Conservation (phyloP, 2,113 vertebrate species). For the Junco hyemalis region DNA sequence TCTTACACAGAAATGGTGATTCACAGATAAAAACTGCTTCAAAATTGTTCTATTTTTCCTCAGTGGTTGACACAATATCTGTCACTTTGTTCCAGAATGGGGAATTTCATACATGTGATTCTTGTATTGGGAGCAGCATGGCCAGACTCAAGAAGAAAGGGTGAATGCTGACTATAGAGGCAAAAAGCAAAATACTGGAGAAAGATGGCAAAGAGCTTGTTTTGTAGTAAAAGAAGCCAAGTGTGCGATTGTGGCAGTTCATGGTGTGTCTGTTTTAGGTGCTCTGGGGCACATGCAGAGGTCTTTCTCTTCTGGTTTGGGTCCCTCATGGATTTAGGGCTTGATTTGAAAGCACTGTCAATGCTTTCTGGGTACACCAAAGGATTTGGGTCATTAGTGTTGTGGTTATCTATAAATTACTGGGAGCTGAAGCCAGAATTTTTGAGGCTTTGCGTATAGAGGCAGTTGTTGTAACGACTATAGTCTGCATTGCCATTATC, state of each 20-base stretch:
- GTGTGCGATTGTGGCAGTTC: background rate
- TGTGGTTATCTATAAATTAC: background rate
- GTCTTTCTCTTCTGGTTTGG: background rate
- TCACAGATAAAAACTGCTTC: background rate
- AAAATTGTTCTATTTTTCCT: background rate
- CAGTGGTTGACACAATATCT: background rate
- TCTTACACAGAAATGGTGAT: background rate
- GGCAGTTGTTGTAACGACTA: background rate
- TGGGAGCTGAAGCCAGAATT: background rate
- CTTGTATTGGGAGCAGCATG: background rate
- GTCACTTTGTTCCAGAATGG: background rate
- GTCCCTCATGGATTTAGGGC: background rate
- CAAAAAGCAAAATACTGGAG: background rate
- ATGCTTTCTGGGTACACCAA: background rate
- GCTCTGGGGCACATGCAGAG: rapidly evolving
- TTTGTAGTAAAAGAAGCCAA: background rate
- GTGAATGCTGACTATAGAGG: background rate
- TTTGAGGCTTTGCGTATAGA: background rate
- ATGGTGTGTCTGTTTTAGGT: background rate
- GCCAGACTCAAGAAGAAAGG: background rate
- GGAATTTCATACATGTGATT: background rate
- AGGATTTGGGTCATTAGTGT: background rate
- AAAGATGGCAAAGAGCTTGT: background rate
- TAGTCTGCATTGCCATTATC: background rate
- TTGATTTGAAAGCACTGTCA: background rate